phyloP scores from a whole-genome alignment of 2,888 invertebrate genomes.

The Caenorhabditis drosophilae region DNA sequence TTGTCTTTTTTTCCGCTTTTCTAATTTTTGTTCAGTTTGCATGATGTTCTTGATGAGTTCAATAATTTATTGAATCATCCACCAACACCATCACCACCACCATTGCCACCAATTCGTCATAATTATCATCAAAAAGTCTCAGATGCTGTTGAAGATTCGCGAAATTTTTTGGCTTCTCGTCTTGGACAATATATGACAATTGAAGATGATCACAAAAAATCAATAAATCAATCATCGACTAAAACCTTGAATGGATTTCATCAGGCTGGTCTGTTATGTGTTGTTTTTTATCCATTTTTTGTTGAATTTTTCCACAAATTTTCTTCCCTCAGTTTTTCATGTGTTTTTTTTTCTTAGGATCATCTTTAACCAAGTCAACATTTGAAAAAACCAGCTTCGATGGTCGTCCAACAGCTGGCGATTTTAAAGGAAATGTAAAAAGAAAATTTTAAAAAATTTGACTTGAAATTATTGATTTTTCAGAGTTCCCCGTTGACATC shows the following conservation, averaged over 20 bases:
- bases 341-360: no score
- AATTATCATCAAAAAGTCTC: no score
- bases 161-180: constrained; percentile 29
- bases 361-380: constrained; percentile 25
- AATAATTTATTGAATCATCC: constrained; percentile 18
- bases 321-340: no score
- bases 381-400: constrained; percentile 27
- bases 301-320: no score
- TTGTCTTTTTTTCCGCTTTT: constrained; percentile 3
- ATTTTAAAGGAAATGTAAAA: constrained; percentile 29
- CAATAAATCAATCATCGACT: no score
- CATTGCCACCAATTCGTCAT: no score
- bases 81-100: constrained; percentile 1
- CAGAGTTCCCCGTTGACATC: background rate
- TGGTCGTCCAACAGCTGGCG: constrained; percentile 10
- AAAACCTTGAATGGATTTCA: no score
- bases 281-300: no score
- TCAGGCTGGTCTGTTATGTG: background rate
- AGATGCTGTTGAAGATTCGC: constrained; percentile 26
- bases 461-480: background rate
- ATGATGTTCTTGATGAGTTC: constrained; percentile 46
- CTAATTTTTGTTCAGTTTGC: constrained; percentile 36
- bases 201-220: background rate
- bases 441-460: background rate
- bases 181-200: constrained; percentile 28